Base-by-base conservation (phyloP, 2,797 vertebrate genomes). In the Toxotes lorentzi region DNA sequence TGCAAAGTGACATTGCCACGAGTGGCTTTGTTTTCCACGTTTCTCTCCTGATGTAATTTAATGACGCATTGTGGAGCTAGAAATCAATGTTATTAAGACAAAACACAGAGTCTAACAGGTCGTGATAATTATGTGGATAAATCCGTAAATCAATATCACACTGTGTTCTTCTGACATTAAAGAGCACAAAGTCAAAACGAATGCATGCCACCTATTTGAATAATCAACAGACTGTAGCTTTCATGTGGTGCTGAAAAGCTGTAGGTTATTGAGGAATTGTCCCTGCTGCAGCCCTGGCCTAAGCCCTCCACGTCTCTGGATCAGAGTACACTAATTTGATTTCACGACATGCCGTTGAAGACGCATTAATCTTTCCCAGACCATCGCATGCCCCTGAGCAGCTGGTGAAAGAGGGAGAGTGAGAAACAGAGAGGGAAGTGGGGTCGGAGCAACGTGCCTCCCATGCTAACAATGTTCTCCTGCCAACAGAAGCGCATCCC, bases 281-380 rank as follows among this genome's bases (percentile, higher is more conserved):
- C 91, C 86, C 84, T 21, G 79, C 75, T 45, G 74, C 76, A 54
- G 89, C 79, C 81, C 78, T 62, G 89, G 91, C 87, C 87, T 86
- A 73, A 90, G 90, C 88, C 84, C 87, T 92, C 86, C 76, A 70
- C 72, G 78, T 89, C 86, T 91, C 81, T 84, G 91, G 92, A 94
- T 94, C 90, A 91, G 90, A 91, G 91, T 93, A 94, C 93, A 95
- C 93, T 95, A 93, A 96, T 96, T 95, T 94, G 93, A 95, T 96
- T 95, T 95, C 93, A 94, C 81, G 92, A 92, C 93, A 86, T 90
- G 93, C 90, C 66, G 88, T 92, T 93, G 92, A 93, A 94, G 92
- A 93, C 90, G 92, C 93, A 94, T 95, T 95, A 94, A 95, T 96
- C 94, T 95, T 94, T 93, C 91, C 90, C 89, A 92, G 93, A 93